Conservation (phyloP, 2,888 invertebrate genomes). For the Dermolepida albohirtum region DNA sequence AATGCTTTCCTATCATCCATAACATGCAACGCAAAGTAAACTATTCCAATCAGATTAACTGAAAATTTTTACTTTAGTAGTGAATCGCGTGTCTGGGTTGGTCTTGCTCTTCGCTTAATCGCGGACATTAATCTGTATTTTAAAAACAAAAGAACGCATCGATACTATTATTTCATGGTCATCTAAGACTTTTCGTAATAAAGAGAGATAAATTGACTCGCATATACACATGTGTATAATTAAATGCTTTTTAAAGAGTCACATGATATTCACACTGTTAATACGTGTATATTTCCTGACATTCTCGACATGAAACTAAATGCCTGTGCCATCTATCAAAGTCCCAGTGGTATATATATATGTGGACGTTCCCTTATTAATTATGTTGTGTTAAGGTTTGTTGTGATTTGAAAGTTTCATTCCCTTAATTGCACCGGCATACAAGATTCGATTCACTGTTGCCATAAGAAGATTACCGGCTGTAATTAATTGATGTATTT, state of each 20-base stretch:
- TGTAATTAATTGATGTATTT: conserved; percentile 38
- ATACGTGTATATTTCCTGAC: neutral
- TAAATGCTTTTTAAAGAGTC: neutral
- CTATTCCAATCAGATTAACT: conserved; percentile 30
- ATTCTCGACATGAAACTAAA: too few relatives aligned
- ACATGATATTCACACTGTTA: neutral
- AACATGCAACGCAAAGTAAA: conserved; percentile 24
- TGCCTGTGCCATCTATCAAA: conserved; percentile 16
- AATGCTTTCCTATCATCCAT: neutral
- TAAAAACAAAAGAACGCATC: conserved; percentile 3
- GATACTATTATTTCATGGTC: conserved; percentile 25
- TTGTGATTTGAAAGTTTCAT: conserved; percentile 41
- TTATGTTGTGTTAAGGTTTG: conserved; percentile 42
- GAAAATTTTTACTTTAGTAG: conserved; percentile 37
- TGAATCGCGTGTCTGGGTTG: conserved; percentile 31
- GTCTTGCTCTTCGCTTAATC: conserved; percentile 36
- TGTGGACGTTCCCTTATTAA: conserved; percentile 10
- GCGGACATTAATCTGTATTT: conserved; percentile 34
- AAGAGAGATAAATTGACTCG: too few relatives aligned
- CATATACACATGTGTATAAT: neutral
- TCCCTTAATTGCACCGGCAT: conserved; percentile 34
- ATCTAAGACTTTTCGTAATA: conserved; percentile 7
- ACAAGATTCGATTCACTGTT: neutral
- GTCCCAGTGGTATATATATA: neutral
- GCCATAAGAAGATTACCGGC: conserved; percentile 2